These are phyloP conservation scores for Chauna torquata DNA, from an alignment of 2,113 vertebrate species.

Conservation along the genomic window DNA sequence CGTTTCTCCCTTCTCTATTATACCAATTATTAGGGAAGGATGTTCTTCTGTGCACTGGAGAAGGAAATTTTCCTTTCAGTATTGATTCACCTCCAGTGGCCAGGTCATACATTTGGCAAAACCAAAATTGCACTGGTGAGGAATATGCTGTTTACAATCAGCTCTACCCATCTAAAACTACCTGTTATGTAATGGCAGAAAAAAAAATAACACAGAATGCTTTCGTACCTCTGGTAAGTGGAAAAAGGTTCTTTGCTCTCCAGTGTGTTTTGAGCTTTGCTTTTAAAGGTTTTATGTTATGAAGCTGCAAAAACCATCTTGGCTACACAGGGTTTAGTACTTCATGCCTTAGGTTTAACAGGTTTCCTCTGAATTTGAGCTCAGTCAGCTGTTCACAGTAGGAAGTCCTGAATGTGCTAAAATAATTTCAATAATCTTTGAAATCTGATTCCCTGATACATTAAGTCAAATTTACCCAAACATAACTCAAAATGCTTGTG, in stretches of 20 bases:
- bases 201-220: not conserved
- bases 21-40: not conserved
- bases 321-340: not conserved
- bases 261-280: not conserved
- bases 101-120: not conserved
- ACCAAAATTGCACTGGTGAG: not conserved
- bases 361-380: not conserved
- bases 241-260: not conserved
- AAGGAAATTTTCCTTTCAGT: not conserved
- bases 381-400: not conserved
- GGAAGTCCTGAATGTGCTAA: not conserved
- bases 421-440: not conserved
- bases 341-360: not conserved
- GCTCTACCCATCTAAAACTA: not conserved
- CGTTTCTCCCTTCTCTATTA: not conserved
- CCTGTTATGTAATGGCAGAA: not conserved
- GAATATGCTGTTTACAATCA: not conserved
- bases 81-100: not conserved
- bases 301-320: not conserved
- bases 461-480: not conserved
- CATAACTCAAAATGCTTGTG: not conserved
- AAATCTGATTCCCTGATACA: not conserved
- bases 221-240: not conserved
- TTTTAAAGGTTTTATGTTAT: not conserved
- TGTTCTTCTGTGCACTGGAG: fast-evolving